These are phyloP conservation scores for Bothrops jararaca DNA, from an alignment of 2,113 vertebrate species.

Conservation along the genomic window DNA sequence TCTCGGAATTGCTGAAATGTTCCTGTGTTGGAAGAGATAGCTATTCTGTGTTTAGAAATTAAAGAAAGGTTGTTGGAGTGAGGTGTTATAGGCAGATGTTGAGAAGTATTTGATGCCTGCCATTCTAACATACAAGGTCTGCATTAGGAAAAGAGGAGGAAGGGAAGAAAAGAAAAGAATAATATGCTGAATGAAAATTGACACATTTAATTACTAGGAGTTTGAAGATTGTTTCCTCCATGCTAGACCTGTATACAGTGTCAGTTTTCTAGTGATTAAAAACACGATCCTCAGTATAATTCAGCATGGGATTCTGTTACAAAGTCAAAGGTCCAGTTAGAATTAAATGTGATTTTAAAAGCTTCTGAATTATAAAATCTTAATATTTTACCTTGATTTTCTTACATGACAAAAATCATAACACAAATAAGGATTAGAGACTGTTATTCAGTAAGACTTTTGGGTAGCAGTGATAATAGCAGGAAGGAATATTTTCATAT, in stretches of 20 bases:
- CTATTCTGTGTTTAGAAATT: slow-evolving; percentile 21
- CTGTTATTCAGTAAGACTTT: background rate
- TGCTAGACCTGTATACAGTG: background rate
- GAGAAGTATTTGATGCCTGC: background rate
- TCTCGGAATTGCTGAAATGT: slow-evolving; percentile 8
- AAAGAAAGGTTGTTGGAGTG: slow-evolving; percentile 26
- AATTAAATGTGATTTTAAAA: background rate
- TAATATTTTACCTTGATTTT: background rate
- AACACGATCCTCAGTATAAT: background rate
- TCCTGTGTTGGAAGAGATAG: slow-evolving; percentile 4
- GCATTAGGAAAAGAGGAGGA: background rate
- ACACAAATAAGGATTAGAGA: background rate
- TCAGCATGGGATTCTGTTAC: background rate
- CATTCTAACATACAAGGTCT: background rate
- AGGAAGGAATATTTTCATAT: no score
- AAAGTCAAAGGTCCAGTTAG: background rate
- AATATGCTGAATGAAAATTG: slow-evolving; percentile 17
- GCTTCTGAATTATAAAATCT: background rate
- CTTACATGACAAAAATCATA: background rate
- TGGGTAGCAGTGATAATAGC: no score
- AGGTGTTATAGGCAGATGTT: background rate
- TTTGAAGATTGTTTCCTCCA: background rate
- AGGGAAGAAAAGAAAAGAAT: background rate
- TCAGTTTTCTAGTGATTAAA: background rate
- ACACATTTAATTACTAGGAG: background rate